phyloP scores from a whole-genome alignment of 2,888 invertebrate species.

The Pachliopta kotzebuea region DNA sequence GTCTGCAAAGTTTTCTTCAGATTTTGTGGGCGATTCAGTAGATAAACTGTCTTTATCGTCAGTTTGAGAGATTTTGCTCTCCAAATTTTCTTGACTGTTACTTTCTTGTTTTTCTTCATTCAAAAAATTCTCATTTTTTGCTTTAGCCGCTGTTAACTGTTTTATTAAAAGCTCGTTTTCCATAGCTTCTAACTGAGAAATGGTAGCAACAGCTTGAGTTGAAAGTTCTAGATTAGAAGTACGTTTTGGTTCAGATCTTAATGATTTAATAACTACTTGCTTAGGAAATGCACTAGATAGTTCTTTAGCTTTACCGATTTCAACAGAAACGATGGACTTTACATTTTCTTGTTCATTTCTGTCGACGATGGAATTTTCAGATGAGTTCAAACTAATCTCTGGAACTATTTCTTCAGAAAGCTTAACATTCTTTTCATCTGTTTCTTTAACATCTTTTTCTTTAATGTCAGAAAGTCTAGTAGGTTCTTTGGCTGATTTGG shows the following conservation, averaged over 20 bases:
- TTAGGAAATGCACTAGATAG: slow-evolving; percentile 57
- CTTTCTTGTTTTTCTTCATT: slow-evolving; percentile 54
- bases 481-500: slow-evolving; percentile 60
- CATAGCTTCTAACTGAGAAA: slow-evolving; percentile 60
- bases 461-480: slow-evolving; percentile 67
- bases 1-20: slow-evolving; percentile 66
- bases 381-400: slow-evolving; percentile 33
- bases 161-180: slow-evolving; percentile 63
- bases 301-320: slow-evolving; percentile 70
- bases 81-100: slow-evolving; percentile 6
- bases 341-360: slow-evolving; percentile 24
- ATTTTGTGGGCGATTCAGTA: slow-evolving; percentile 55
- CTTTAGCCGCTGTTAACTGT: slow-evolving; percentile 51
- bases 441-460: slow-evolving; percentile 57
- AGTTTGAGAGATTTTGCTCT: slow-evolving; percentile 1
- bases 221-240: slow-evolving; percentile 43
- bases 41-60: slow-evolving; percentile 42
- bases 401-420: slow-evolving; percentile 32
- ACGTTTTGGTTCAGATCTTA: slow-evolving; percentile 45
- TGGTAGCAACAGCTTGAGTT: slow-evolving; percentile 56
- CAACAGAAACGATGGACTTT: slow-evolving; percentile 43
- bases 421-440: slow-evolving; percentile 30
- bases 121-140: slow-evolving; percentile 60
- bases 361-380: slow-evolving; percentile 28
- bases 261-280: slow-evolving; percentile 63